A percentile compares a stretch with the other conserved stretches of the same genome.
Conservation (phyloP, 2,113 vertebrate species). For the Ellobius talpinus region DNA sequence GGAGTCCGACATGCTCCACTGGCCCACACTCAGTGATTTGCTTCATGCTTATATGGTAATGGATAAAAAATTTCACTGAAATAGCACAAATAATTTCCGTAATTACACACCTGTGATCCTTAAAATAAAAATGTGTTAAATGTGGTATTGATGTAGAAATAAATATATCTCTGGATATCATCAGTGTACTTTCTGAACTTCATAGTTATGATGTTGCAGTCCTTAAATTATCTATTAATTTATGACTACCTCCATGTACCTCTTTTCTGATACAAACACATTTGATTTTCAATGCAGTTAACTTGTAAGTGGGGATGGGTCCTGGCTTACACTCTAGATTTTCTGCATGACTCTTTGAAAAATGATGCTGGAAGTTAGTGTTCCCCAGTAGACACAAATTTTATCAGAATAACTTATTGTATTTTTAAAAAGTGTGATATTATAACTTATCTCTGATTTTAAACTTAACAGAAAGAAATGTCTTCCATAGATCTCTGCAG, state of each 20-base stretch:
- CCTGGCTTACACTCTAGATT: conserved; percentile 54
- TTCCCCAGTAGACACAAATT: conserved; percentile 18
- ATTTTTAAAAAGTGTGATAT: conserved; percentile 61
- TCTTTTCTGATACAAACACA: conserved; percentile 28
- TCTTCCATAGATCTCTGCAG: background rate
- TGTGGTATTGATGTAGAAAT: conserved; percentile 6
- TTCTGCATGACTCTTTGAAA: conserved; percentile 62
- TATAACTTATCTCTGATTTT: conserved; percentile 42
- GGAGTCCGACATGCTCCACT: background rate
- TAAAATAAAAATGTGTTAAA: conserved; percentile 47
- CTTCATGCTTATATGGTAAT: background rate
- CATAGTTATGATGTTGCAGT: conserved; percentile 5
- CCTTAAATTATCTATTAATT: conserved; percentile 9
- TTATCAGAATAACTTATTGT: conserved; percentile 25
- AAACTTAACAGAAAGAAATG: background rate
- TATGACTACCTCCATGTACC: background rate
- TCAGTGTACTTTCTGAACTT: background rate
- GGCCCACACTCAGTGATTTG: background rate
- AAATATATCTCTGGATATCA: conserved; percentile 15
- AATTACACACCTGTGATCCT: conserved; percentile 41
- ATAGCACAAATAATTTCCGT: conserved; percentile 34
- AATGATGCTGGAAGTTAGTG: conserved; percentile 41
- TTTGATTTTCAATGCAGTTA: background rate
- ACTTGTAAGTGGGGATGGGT: background rate
- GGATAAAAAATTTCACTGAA: background rate